These are phyloP conservation scores for Plusia festucae DNA, from an alignment of 2,888 invertebrate genomes.

Conservation along the genomic window DNA sequence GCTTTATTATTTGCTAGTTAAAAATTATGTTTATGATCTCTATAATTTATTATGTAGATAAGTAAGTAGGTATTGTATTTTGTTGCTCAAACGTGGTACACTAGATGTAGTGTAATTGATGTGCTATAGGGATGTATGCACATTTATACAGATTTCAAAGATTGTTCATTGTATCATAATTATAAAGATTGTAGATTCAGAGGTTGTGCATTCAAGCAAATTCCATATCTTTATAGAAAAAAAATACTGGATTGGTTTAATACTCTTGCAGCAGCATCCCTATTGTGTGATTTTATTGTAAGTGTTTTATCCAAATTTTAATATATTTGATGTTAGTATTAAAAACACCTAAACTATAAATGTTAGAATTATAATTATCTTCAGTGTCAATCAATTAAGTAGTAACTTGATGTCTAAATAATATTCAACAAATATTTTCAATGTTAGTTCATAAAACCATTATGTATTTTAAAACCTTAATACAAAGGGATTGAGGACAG, in stretches of 20 bases:
- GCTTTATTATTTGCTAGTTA: background rate
- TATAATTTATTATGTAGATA: background rate
- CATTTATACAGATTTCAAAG: no score
- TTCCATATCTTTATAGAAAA: no score
- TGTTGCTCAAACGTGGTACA: background rate
- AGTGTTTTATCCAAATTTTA: background rate
- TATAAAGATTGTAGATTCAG: no score
- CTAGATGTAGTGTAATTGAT: background rate
- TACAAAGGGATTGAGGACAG: background rate
- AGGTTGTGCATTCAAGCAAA: no score
- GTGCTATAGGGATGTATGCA: no score
- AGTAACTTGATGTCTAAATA: background rate
- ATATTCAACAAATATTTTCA: background rate
- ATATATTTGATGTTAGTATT: constrained; percentile 1
- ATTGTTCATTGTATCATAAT: no score
- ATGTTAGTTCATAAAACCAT: background rate
- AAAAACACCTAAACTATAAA: background rate
- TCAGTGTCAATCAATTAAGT: background rate
- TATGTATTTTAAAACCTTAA: background rate
- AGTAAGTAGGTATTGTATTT: background rate
- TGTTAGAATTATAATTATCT: background rate
- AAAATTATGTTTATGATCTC: background rate
- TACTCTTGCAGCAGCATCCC: background rate
- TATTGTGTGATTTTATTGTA: background rate
- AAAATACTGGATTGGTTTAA: no score